Evolutionary conservation across 1,140 invertebrate genomes (phyloP).

Genomic region (Sarcophaga peregrina): DNA sequence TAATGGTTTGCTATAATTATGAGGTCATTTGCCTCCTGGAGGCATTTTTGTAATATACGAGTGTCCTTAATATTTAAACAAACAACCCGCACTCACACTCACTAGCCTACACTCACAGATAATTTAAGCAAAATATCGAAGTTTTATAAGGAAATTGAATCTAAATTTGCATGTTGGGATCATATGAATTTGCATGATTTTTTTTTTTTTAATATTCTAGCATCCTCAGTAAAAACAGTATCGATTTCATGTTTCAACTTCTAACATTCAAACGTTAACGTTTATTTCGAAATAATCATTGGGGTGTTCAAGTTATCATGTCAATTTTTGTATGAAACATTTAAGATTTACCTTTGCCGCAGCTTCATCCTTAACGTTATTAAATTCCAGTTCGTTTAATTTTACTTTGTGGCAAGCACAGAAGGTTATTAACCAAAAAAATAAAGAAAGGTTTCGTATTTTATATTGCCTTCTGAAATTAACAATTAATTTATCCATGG

Average conservation of each 20-base stretch:
- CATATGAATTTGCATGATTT: too few relatives aligned
- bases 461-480: background rate
- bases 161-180: too few relatives aligned
- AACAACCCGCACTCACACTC: too few relatives aligned
- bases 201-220: too few relatives aligned
- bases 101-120: too few relatives aligned
- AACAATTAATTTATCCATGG: constrained; percentile 8
- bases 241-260: too few relatives aligned
- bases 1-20: constrained; percentile 10
- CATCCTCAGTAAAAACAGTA: too few relatives aligned
- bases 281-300: too few relatives aligned
- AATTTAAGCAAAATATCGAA: too few relatives aligned
- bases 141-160: too few relatives aligned
- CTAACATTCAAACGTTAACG: too few relatives aligned
- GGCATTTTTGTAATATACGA: background rate
- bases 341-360: background rate
- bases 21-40: background rate
- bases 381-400: background rate
- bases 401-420: background rate
- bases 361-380: background rate
- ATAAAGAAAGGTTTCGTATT: background rate
- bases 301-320: background rate
- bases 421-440: background rate
- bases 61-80: too few relatives aligned
- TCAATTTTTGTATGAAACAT: background rate